A percentile compares a stretch with the other conserved stretches of the same genome.
Evolutionary conservation across 2,888 invertebrate species (phyloP).

Genomic region (Bugula neritina): DNA sequence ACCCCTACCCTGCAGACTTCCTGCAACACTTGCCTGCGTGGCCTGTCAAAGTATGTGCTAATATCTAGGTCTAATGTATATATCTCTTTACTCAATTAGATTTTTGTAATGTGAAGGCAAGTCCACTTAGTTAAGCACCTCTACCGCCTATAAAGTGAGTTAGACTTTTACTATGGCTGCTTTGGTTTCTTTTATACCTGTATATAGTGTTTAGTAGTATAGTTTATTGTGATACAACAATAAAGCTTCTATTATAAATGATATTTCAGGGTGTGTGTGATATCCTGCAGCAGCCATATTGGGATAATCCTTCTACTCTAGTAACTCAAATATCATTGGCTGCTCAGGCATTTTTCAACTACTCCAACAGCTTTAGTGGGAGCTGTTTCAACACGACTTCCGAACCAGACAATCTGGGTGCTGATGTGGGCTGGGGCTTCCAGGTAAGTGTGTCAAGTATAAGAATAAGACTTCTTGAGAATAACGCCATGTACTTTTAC

Average conservation of each 20-base stretch:
- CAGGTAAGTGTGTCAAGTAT: slow-evolving; percentile 60
- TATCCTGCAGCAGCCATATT: slow-evolving; percentile 44
- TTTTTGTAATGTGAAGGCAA: no score
- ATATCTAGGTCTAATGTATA: background rate
- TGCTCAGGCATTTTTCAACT: slow-evolving; percentile 73
- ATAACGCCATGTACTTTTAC: no score
- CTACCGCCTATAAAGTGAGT: no score
- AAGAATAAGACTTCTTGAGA: no score
- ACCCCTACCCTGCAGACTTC: slow-evolving; percentile 82
- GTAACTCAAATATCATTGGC: slow-evolving; percentile 64
- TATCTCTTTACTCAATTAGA: no score
- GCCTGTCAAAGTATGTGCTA: slow-evolving; percentile 63
- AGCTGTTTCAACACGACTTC: background rate
- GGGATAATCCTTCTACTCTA: slow-evolving; percentile 55
- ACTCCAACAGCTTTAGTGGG: slow-evolving; percentile 57
- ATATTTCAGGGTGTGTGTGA: slow-evolving; percentile 59
- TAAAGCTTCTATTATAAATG: no score
- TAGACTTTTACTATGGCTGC: no score
- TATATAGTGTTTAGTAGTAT: no score
- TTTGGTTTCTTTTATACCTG: no score
- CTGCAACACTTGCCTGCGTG: slow-evolving; percentile 72
- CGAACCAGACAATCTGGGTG: slow-evolving; percentile 39
- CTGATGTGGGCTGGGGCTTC: slow-evolving; percentile 71
- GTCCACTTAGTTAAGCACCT: no score
- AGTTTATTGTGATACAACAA: no score